Evolutionary conservation across 1,140 invertebrate species (phyloP).

Genomic region (Pogonus chalceus): DNA sequence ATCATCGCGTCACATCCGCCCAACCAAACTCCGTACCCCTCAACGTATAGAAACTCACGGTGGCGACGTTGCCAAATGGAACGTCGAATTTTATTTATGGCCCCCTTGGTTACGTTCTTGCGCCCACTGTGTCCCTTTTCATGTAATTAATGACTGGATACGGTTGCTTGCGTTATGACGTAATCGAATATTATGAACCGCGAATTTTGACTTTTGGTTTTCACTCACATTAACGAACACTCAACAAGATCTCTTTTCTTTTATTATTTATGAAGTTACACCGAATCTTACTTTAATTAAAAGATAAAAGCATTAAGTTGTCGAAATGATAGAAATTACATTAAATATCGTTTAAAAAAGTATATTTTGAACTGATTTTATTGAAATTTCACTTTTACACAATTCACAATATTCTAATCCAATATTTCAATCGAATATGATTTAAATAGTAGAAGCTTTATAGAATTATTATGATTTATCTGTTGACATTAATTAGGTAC

Average conservation of each 20-base stretch:
- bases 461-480: background rate
- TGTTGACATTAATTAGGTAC: background rate
- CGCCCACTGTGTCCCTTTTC: conserved; percentile 7
- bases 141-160: conserved; percentile 36
- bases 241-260: too few species aligned
- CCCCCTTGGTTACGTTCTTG: conserved; percentile 29
- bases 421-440: too few species aligned
- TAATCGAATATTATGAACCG: conserved; percentile 23
- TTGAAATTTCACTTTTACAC: too few species aligned
- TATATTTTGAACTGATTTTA: too few species aligned
- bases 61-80: conserved; percentile 35
- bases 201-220: too few species aligned
- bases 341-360: too few species aligned
- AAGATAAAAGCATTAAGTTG: too few species aligned
- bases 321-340: too few species aligned
- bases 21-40: conserved; percentile 13
- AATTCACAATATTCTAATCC: background rate
- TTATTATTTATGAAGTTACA: too few species aligned
- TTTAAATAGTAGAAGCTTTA: background rate
- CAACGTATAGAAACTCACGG: conserved; percentile 14
- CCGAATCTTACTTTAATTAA: too few species aligned
- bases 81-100: conserved; percentile 39
- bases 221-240: too few species aligned
- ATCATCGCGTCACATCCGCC: conserved; percentile 37
- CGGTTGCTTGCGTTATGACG: conserved; percentile 22